Base-by-base conservation (phyloP, 2,797 vertebrate species). In the Pyrocephalus nanus region DNA sequence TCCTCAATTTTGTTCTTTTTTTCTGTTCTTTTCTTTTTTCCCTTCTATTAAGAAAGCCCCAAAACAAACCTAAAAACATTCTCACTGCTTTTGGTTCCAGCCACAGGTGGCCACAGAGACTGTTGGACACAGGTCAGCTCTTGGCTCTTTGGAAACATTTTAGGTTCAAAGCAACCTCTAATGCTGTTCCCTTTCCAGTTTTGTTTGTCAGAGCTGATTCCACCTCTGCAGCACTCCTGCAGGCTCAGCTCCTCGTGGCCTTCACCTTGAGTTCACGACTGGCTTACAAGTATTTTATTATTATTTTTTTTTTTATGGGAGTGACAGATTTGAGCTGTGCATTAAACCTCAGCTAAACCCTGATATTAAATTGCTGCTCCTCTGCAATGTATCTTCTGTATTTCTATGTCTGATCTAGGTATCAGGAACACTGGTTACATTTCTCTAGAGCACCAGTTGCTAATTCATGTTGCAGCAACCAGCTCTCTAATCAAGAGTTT, bases 401-500 rank as follows among this genome's bases (percentile, higher is more conserved):
- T 80, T 88, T 93, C 53, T 78, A 8, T 82, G 30, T 57, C 84
- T 78, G 55, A 88, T 65, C 67, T 13, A 54, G 58, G 19, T 51
- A 38, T 25, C 34, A 61, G 27, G 23, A 48, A 86, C 85, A 34
- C 20, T 64, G 34, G 67, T 87, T 81, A 30, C 15, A 32, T 89
- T 72, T 93, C 58, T 73, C 51, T 74, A 32, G 30, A 93, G 26
- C 64, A 54, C 7, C 6, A 23, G 42, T 32, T 75, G 58, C 54
- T 79, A 76, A 88, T 65, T 65, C 77, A n/a, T 47, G 62, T 67
- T 61, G 65, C 60, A 70, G 71, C 47, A 86, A 34, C 40, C 60
- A 69, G 57, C 62, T 89, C 61, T 87, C 57, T 76, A 93, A 91
- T 81, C 86, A 79, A 74, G 70, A 62, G 11, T 51, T 62, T 95